These are phyloP conservation scores for Heliangelus exortis DNA, from an alignment of 2,797 vertebrate species.

Conservation along the genomic window DNA sequence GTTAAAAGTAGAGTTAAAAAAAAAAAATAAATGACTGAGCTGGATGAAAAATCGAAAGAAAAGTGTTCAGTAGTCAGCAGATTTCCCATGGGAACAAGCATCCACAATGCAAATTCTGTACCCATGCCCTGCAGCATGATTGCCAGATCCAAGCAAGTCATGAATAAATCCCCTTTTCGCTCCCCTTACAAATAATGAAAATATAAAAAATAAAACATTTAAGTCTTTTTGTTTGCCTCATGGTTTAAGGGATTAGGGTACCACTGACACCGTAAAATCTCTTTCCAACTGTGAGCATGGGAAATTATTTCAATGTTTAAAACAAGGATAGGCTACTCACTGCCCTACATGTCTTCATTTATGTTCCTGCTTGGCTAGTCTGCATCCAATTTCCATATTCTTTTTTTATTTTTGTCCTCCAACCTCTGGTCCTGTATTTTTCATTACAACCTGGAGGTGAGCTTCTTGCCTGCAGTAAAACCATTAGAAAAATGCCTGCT, in stretches of 20 bases:
- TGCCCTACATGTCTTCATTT: neutral
- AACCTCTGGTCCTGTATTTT: neutral
- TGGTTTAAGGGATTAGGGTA: neutral
- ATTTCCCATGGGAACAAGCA: slow-evolving; percentile 51
- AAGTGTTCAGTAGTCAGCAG: neutral
- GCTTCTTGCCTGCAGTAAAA: neutral
- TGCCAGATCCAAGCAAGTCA: neutral
- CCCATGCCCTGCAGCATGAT: neutral
- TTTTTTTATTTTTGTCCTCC: neutral
- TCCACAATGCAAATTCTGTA: slow-evolving; percentile 36
- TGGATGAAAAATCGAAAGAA: slow-evolving; percentile 3
- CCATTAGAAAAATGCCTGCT: neutral
- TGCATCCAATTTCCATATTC: neutral
- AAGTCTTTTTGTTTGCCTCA: neutral
- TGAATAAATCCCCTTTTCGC: neutral
- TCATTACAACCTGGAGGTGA: neutral
- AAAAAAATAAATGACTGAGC: neutral
- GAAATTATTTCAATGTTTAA: neutral
- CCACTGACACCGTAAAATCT: neutral
- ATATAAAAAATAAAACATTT: neutral
- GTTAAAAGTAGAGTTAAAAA: neutral
- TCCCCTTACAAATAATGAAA: neutral
- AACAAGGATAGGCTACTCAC: neutral
- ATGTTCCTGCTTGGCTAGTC: fast-evolving
- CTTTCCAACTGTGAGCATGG: neutral